Evolutionary conservation across 1,140 invertebrate species (phyloP).

Genomic region (Macrocentrus cingulum): DNA sequence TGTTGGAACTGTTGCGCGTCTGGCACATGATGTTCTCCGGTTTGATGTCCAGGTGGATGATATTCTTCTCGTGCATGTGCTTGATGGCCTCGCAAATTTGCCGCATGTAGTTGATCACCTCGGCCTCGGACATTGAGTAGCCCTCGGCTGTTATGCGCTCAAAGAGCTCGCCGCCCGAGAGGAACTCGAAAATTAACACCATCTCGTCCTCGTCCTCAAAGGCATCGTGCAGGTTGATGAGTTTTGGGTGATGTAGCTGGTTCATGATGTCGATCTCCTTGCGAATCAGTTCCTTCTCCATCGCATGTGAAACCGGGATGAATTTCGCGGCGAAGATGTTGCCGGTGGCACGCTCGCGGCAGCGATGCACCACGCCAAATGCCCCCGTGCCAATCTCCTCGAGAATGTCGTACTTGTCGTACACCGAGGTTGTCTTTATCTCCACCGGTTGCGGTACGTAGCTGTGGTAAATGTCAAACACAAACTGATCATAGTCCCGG

Average conservation of each 20-base stretch:
- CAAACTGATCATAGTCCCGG: constrained; percentile 96
- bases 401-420: constrained; percentile 97
- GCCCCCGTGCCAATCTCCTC: constrained; percentile 99
- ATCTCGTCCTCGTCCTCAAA: constrained; percentile 99
- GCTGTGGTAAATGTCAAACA: constrained; percentile 96
- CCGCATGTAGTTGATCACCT: constrained; percentile 98
- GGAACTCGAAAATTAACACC: constrained; percentile 98
- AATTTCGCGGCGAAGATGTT: constrained; percentile 99
- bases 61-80: constrained; percentile 99
- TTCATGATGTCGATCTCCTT: constrained; percentile 99
- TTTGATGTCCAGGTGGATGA: constrained; percentile 95
- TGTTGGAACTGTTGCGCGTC: constrained; percentile 89
- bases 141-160: constrained; percentile 97
- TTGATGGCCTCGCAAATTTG: constrained; percentile 98
- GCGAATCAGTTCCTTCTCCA: constrained; percentile 95
- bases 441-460: constrained; percentile 96
- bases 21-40: constrained; percentile 99
- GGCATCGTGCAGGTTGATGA: constrained; percentile 97
- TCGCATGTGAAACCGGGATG: constrained; percentile 91
- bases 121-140: constrained; percentile 98
- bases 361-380: constrained; percentile 98
- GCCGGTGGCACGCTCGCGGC: constrained; percentile 92
- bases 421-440: constrained; percentile 91
- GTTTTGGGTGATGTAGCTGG: constrained; percentile 93
- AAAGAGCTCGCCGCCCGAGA: constrained; percentile 97